phyloP scores from a whole-genome alignment of 2,797 vertebrate genomes.

The Luscinia luscinia region DNA sequence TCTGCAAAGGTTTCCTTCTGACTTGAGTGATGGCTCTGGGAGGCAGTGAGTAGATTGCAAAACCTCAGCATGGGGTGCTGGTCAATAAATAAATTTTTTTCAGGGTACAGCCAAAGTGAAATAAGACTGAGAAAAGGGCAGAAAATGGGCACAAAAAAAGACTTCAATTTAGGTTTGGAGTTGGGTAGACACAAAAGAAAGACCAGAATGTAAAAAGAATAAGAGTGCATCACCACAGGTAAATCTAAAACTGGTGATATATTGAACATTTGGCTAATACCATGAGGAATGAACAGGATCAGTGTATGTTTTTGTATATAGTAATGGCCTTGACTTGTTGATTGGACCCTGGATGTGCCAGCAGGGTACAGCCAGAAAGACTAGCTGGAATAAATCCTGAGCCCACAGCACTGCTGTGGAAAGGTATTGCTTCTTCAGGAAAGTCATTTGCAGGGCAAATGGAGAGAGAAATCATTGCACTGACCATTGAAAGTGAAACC shows the following conservation, averaged over 20 bases:
- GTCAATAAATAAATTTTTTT: background rate
- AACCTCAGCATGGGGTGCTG: background rate
- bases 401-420: background rate
- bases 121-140: background rate
- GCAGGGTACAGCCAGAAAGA: background rate
- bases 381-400: background rate
- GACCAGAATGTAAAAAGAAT: background rate
- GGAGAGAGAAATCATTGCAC: background rate
- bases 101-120: background rate
- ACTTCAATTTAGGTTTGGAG: background rate
- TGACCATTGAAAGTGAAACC: background rate
- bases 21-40: background rate
- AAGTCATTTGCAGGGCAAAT: background rate
- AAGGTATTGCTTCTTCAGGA: background rate
- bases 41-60: background rate
- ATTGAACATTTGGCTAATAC: background rate
- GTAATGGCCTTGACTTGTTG: background rate
- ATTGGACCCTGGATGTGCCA: background rate
- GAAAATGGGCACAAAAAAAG: background rate
- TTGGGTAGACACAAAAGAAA: background rate
- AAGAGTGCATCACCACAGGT: background rate
- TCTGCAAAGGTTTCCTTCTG: background rate
- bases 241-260: background rate
- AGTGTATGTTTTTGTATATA: background rate
- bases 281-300: background rate